These are phyloP conservation scores for Protophormia terraenovae DNA, from an alignment of 2,888 invertebrate genomes.

Conservation along the genomic window DNA sequence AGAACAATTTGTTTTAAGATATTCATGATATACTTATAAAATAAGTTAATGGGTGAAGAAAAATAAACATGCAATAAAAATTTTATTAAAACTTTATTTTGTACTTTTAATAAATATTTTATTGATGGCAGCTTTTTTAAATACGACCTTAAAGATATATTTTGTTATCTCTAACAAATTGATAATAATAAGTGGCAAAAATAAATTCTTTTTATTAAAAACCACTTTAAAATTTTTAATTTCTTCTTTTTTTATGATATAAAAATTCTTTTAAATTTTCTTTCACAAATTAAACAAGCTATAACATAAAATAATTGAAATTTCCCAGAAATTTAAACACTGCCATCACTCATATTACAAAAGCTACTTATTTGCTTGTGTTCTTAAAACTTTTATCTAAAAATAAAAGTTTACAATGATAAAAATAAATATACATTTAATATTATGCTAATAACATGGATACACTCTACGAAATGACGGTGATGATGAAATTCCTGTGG, in stretches of 20 bases:
- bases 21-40: not conserved
- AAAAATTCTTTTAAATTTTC: too few relatives aligned
- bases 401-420: not conserved
- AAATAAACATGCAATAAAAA: too few relatives aligned
- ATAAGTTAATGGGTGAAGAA: not conserved
- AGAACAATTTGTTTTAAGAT: not conserved
- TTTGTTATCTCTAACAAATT: too few relatives aligned
- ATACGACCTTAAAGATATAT: too few relatives aligned
- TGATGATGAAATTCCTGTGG: not conserved
- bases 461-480: not conserved
- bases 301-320: not conserved
- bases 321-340: not conserved
- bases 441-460: slow-evolving; percentile 2
- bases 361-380: not conserved
- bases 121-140: too few relatives aligned
- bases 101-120: too few relatives aligned
- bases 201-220: too few relatives aligned
- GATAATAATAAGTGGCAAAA: too few relatives aligned
- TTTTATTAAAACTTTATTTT: too few relatives aligned
- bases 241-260: too few relatives aligned
- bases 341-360: not conserved
- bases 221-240: too few relatives aligned
- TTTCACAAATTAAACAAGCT: not conserved
- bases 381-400: not conserved
- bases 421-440: not conserved